phyloP scores from a whole-genome alignment of 1,140 invertebrate species.

The Lucilia cuprina region DNA sequence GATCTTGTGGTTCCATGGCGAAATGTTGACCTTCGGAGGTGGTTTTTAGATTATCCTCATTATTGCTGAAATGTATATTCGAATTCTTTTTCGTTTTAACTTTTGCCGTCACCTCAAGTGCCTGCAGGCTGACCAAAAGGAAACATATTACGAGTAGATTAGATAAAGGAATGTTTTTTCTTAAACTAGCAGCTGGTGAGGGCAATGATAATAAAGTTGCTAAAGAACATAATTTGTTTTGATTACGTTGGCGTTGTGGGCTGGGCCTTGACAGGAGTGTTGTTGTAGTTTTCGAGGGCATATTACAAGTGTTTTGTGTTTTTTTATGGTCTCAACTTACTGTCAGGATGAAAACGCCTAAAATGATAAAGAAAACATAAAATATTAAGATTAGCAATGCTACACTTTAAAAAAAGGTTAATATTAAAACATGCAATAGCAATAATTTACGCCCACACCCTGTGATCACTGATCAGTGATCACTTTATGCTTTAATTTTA shows the following conservation, averaged over 20 bases:
- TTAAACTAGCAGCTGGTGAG: neutral
- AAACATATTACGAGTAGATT: neutral
- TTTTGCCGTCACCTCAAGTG: slow-evolving; percentile 1
- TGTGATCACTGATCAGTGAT: neutral
- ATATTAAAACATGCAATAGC: neutral
- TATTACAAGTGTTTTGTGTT: neutral
- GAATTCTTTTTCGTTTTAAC: slow-evolving; percentile 33
- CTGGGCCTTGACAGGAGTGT: neutral
- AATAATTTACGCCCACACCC: neutral
- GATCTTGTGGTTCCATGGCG: slow-evolving; percentile 84
- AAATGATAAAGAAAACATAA: neutral
- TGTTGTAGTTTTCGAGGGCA: neutral
- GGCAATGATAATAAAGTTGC: neutral
- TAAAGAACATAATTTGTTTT: neutral
- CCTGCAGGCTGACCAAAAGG: neutral
- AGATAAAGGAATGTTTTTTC: slow-evolving; percentile 4
- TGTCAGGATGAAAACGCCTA: slow-evolving; percentile 32
- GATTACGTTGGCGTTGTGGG: neutral
- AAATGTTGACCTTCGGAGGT: slow-evolving; percentile 67
- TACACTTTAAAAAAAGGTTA: neutral
- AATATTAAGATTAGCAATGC: neutral
- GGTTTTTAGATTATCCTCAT: slow-evolving; percentile 22
- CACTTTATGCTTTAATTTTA: neutral
- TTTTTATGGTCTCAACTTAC: neutral
- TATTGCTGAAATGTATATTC: slow-evolving; percentile 19